Evolutionary conservation across 2,113 vertebrate genomes (phyloP).

Genomic region (Mionectes macconnelli): DNA sequence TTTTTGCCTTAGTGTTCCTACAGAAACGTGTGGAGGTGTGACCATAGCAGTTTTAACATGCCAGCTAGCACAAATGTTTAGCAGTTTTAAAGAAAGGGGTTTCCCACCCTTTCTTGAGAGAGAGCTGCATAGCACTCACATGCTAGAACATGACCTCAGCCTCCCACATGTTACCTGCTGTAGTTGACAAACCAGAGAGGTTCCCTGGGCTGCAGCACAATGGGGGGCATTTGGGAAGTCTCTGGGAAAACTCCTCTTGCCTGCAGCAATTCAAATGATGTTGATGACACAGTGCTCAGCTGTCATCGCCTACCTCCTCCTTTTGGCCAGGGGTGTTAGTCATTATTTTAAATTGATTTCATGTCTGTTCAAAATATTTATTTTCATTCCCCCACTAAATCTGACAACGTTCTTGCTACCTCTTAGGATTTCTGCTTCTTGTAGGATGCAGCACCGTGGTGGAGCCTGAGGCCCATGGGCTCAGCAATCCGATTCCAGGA

Average conservation of each 20-base stretch:
- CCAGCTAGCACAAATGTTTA: background rate
- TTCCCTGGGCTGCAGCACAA: fast-evolving
- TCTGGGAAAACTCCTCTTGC: background rate
- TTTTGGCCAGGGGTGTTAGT: background rate
- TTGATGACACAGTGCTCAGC: background rate
- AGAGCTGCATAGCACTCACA: background rate
- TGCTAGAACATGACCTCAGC: background rate
- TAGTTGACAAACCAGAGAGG: background rate
- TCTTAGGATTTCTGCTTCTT: background rate
- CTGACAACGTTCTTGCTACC: background rate
- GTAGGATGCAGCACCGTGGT: background rate
- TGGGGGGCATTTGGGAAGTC: background rate
- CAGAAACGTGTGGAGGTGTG: background rate
- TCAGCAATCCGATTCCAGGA: background rate
- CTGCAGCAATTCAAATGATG: background rate
- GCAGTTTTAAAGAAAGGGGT: background rate
- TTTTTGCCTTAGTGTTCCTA: background rate
- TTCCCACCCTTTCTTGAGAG: background rate
- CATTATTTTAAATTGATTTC: background rate
- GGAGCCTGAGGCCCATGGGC: background rate
- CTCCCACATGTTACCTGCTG: background rate
- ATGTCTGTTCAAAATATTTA: background rate
- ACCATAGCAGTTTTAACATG: background rate
- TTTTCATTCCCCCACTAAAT: background rate
- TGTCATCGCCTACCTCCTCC: background rate